Percentiles rank a stretch among this genome's conserved stretches.
Conservation (phyloP, 1,140 invertebrate genomes). For the Calephelis virginiensis region DNA sequence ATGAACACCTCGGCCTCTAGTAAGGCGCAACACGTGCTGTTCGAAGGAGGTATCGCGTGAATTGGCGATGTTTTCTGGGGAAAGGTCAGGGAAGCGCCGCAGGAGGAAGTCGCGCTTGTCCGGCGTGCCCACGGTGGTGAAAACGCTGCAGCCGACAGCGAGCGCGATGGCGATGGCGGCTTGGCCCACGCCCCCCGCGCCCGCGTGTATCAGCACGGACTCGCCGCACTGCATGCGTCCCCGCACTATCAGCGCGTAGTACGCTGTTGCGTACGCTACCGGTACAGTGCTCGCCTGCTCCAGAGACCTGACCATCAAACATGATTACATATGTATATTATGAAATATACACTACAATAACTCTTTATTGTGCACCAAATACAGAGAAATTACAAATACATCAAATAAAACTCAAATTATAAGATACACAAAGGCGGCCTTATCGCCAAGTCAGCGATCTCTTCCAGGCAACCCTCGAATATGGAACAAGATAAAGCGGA, state of each 20-base stretch:
- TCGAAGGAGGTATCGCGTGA: constrained; percentile 84
- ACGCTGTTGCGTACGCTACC: too few relatives aligned
- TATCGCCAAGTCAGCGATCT: too few relatives aligned
- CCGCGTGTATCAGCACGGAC: too few relatives aligned
- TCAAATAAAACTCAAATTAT: too few relatives aligned
- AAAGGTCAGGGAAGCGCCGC: constrained; percentile 89
- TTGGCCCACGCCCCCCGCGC: constrained; percentile 87
- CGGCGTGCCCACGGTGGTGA: constrained; percentile 91
- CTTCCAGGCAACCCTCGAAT: too few relatives aligned
- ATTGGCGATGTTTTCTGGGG: constrained; percentile 87
- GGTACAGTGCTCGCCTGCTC: too few relatives aligned
- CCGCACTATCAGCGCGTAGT: constrained; percentile 86
- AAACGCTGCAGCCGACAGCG: constrained; percentile 90
- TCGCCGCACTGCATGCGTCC: constrained; percentile 86
- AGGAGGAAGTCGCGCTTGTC: constrained; percentile 94
- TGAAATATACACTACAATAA: too few relatives aligned
- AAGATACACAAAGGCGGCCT: too few relatives aligned
- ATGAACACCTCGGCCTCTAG: constrained; percentile 92
- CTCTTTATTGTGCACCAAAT: too few relatives aligned
- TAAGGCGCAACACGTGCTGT: constrained; percentile 88
- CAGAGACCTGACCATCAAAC: constrained; percentile 91
- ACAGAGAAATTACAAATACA: too few relatives aligned
- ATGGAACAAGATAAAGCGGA: too few relatives aligned
- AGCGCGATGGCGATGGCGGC: constrained; percentile 96
- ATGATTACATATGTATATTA: constrained; percentile 78